Percentiles rank a stretch among this genome's conserved stretches.
These are phyloP conservation scores for Chelonia mydas DNA, from an alignment of 2,797 vertebrate genomes.

Conservation along the genomic window DNA sequence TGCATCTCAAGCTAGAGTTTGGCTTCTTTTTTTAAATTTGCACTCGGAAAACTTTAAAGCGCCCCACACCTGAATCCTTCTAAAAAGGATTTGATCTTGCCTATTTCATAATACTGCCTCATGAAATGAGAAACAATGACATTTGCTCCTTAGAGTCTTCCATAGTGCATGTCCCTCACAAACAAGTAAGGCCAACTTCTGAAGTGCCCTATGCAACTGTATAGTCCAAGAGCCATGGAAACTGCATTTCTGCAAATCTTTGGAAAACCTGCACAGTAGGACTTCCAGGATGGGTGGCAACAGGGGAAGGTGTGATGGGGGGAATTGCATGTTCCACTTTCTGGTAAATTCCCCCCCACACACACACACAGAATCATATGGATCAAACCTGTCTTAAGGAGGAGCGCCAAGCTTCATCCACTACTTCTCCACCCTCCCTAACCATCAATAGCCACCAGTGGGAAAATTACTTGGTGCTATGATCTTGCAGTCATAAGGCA, in stretches of 20 bases:
- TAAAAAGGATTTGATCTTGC: neutral
- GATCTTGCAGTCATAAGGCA: neutral
- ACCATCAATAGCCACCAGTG: neutral
- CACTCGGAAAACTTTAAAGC: neutral
- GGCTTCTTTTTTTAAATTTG: neutral
- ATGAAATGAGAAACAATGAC: neutral
- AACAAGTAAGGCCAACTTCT: neutral
- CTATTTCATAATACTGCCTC: neutral
- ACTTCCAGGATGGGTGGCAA: neutral
- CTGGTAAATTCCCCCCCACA: fast-evolving
- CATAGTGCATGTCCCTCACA: neutral
- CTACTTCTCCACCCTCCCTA: neutral
- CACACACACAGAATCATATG: neutral
- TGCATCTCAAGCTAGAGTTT: neutral
- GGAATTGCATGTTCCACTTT: neutral
- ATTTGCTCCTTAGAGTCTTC: neutral
- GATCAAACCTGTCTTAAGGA: neutral
- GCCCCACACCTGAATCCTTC: neutral
- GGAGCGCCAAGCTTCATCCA: neutral
- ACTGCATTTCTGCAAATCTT: neutral
- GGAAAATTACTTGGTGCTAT: neutral
- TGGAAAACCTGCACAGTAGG: neutral
- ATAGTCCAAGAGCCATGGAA: neutral
- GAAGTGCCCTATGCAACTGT: neutral
- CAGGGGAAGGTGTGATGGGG: neutral